Evolutionary conservation across 1,140 invertebrate species (phyloP).

Genomic region (Carposina sasakii): DNA sequence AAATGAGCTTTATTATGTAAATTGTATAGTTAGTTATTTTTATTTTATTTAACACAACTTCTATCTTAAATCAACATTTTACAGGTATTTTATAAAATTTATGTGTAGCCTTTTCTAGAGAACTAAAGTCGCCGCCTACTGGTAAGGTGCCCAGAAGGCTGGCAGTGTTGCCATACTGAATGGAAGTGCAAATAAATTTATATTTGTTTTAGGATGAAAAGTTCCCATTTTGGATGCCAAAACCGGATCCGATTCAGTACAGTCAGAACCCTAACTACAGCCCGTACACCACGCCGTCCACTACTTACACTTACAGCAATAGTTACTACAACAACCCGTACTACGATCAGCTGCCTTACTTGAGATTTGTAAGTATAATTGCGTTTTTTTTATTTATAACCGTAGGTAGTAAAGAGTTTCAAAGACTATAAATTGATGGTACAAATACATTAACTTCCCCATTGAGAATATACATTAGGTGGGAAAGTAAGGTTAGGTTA

Average conservation of each 20-base stretch:
- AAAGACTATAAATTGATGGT: no score
- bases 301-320: slow-evolving; percentile 36
- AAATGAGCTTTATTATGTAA: no score
- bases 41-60: slow-evolving; percentile 1
- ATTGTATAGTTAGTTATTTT: no score
- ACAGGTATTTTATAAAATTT: background rate
- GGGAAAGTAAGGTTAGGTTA: no score
- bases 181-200: no score
- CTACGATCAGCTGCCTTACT: slow-evolving; percentile 75
- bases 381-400: slow-evolving; percentile 14
- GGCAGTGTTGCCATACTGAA: no score
- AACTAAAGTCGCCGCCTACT: no score
- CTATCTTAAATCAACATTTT: background rate
- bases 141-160: no score
- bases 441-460: no score
- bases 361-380: slow-evolving; percentile 77
- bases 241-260: slow-evolving; percentile 63
- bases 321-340: slow-evolving; percentile 44
- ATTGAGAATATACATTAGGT: no score
- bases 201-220: slow-evolving; percentile 76
- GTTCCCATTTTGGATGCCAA: slow-evolving; percentile 84
- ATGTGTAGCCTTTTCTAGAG: background rate
- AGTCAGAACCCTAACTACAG: slow-evolving; percentile 42
- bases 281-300: slow-evolving; percentile 34
- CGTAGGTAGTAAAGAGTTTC: no score